Percentiles rank a stretch among this genome's conserved stretches.
phyloP scores from a whole-genome alignment of 2,113 vertebrate genomes.

The Nymphicus hollandicus region DNA sequence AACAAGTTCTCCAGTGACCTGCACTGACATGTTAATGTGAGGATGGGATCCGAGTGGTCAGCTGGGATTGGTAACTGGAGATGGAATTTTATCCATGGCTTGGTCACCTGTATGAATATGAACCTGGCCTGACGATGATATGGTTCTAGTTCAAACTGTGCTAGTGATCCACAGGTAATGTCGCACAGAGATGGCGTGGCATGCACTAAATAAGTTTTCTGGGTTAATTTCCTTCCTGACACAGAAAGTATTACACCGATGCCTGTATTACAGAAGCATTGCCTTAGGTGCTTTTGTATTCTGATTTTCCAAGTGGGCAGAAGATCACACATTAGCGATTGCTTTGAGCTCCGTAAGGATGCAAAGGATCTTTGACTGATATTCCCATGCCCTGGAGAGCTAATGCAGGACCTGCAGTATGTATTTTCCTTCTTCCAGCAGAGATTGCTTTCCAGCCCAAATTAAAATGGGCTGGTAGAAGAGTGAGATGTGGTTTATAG shows the following conservation, averaged over 20 bases:
- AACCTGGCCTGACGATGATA: accelerated
- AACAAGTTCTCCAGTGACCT: background rate
- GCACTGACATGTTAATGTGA: background rate
- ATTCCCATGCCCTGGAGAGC: background rate
- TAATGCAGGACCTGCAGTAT: accelerated
- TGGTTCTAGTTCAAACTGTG: accelerated
- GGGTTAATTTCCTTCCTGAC: background rate
- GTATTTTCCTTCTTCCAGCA: background rate
- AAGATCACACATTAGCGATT: accelerated
- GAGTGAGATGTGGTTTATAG: background rate
- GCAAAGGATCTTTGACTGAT: accelerated
- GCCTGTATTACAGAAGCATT: accelerated
- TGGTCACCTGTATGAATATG: background rate
- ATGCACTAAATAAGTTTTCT: accelerated
- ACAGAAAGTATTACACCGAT: background rate
- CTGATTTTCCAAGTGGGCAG: background rate
- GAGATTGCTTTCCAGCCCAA: background rate
- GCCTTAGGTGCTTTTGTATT: accelerated
- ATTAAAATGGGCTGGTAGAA: background rate
- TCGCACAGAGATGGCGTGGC: accelerated
- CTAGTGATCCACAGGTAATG: background rate
- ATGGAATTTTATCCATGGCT: background rate
- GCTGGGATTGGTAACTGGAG: background rate
- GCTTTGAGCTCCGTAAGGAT: background rate
- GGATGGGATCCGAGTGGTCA: background rate